Conservation (phyloP, 1,140 invertebrate genomes). For the Eciton burchellii region DNA sequence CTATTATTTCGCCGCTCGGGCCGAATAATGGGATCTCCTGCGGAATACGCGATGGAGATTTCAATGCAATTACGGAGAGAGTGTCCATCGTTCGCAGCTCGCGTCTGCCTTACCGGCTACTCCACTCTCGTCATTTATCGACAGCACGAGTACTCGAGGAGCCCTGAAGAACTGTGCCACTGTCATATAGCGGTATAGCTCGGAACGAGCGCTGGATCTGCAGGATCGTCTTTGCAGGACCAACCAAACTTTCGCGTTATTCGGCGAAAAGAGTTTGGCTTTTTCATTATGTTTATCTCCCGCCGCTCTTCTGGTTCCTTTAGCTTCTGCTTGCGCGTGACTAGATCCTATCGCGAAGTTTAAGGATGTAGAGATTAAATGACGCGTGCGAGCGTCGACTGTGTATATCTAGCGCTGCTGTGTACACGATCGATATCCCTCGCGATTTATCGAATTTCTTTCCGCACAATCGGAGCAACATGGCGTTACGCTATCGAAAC, state of each 20-base stretch:
- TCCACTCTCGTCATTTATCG: conserved; percentile 37
- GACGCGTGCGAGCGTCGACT: neutral
- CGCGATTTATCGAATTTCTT: conserved; percentile 42
- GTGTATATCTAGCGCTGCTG: neutral
- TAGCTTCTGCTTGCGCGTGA: no score
- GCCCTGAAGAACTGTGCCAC: conserved; percentile 45
- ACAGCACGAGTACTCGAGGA: conserved; percentile 39
- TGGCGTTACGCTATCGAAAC: conserved; percentile 56
- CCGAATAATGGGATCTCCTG: neutral
- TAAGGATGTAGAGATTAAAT: neutral
- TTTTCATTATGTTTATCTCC: no score
- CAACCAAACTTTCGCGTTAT: no score
- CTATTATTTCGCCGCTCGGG: neutral
- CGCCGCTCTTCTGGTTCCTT: no score
- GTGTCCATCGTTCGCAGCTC: neutral
- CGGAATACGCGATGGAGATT: neutral
- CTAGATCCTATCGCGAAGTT: neutral
- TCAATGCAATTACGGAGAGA: neutral
- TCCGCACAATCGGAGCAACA: conserved; percentile 43
- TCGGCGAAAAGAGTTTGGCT: no score
- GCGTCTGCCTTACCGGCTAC: conserved; percentile 44
- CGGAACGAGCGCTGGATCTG: neutral
- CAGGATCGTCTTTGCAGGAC: no score
- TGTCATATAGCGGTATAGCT: neutral
- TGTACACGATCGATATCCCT: conserved; percentile 33